These are phyloP conservation scores for Trichopoda pennipes DNA, from an alignment of 2,888 invertebrate genomes.

Conservation along the genomic window DNA sequence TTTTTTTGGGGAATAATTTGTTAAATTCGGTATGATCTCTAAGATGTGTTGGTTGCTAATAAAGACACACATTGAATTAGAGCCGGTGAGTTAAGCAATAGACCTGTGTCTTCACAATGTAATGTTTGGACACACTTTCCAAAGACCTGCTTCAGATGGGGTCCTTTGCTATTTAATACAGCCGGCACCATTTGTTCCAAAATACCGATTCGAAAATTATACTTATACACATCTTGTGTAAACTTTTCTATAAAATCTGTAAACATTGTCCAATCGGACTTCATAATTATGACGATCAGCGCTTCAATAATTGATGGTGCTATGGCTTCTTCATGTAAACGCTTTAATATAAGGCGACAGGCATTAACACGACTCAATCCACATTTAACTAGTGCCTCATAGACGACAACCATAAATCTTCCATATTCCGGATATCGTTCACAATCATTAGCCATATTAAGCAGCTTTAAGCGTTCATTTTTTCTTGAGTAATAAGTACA, in stretches of 20 bases:
- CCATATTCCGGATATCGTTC: conserved; percentile 69
- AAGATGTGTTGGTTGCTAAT: conserved; percentile 47
- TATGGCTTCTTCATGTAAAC: conserved; percentile 45
- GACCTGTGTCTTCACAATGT: conserved; percentile 57
- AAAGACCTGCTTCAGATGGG: conserved; percentile 61
- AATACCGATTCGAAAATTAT: conserved; percentile 69
- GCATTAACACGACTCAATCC: conserved; percentile 69
- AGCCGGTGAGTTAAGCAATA: conserved; percentile 56
- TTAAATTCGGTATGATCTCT: background rate
- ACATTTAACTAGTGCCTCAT: conserved; percentile 63
- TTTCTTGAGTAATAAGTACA: conserved; percentile 66
- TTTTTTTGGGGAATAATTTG: background rate
- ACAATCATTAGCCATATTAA: conserved; percentile 71
- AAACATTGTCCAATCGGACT: conserved; percentile 72
- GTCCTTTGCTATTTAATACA: conserved; percentile 63
- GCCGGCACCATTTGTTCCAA: conserved; percentile 68
- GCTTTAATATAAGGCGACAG: conserved; percentile 67
- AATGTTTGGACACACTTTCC: conserved; percentile 69
- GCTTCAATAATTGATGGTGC: conserved; percentile 63
- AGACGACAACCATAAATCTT: conserved; percentile 61
- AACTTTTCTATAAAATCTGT: conserved; percentile 69
- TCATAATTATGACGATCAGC: conserved; percentile 71
- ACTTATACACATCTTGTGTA: conserved; percentile 57
- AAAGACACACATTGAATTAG: conserved; percentile 65
- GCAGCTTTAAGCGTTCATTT: conserved; percentile 68